These are phyloP conservation scores for Piscicola geometra DNA, from an alignment of 2,888 invertebrate species.

Conservation along the genomic window DNA sequence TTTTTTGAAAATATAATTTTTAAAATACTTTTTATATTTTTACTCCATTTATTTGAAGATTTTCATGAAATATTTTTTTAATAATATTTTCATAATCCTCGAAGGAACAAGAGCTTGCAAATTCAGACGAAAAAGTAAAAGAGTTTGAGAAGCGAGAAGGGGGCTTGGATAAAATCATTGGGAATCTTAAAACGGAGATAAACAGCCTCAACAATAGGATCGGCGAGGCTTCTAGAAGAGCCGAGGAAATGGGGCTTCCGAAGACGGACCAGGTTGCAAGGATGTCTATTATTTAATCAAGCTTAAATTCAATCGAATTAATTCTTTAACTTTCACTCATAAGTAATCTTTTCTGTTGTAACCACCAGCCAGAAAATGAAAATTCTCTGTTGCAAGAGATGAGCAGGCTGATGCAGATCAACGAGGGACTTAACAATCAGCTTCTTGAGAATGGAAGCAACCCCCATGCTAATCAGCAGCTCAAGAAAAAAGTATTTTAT, in stretches of 20 bases:
- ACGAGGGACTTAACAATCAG: not conserved
- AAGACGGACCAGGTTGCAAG: not conserved
- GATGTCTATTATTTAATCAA: not conserved
- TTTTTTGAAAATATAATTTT: too few species aligned
- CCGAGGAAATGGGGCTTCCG: not conserved
- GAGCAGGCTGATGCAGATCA: not conserved
- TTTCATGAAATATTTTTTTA: too few species aligned
- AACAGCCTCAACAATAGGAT: not conserved
- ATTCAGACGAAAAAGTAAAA: not conserved
- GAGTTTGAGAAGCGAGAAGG: not conserved
- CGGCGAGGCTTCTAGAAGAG: too few species aligned
- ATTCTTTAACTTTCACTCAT: not conserved
- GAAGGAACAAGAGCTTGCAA: not conserved
- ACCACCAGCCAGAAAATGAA: not conserved
- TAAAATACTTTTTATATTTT: too few species aligned
- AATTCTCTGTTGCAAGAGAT: not conserved
- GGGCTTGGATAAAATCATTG: constrained; percentile 11
- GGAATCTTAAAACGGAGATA: not conserved
- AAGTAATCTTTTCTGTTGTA: too few species aligned
- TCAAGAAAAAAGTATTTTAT: not conserved
- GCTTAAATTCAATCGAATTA: not conserved
- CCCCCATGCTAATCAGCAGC: not conserved
- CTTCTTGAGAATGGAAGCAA: not conserved
- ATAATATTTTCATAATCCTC: too few species aligned
- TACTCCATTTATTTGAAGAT: too few species aligned